Conservation (phyloP, 2,113 vertebrate genomes). For the Scalopus aquaticus region DNA sequence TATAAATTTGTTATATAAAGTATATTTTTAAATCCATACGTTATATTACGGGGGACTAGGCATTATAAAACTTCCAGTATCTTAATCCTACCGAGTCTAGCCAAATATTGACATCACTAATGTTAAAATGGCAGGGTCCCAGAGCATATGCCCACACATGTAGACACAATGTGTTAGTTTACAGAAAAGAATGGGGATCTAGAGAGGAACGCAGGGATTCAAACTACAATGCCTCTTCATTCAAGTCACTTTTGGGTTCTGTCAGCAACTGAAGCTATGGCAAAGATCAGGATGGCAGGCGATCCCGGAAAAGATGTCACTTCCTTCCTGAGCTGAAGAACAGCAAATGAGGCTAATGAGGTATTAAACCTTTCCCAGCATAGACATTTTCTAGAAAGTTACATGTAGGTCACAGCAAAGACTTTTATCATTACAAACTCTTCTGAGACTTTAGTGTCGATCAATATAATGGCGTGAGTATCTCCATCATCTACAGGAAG, state of each 20-base stretch:
- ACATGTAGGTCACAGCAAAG: background rate
- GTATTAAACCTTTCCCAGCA: background rate
- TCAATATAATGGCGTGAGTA: accelerated
- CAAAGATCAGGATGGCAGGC: no score
- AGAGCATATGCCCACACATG: background rate
- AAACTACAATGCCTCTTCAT: background rate
- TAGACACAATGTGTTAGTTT: background rate
- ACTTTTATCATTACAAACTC: background rate
- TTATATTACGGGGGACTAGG: background rate
- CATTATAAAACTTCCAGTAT: background rate
- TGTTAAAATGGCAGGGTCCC: background rate
- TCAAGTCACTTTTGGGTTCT: background rate
- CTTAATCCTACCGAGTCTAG: background rate
- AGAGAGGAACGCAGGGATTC: background rate
- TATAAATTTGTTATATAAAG: no score
- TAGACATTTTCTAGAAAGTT: background rate
- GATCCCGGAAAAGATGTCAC: background rate
- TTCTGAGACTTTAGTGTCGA: background rate
- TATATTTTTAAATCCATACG: background rate
- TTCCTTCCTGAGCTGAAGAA: background rate
- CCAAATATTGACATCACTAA: background rate
- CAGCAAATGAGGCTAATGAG: background rate
- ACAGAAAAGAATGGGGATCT: background rate
- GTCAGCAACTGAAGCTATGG: background rate
- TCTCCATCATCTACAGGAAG: background rate